Evolutionary conservation across 2,113 vertebrate genomes (phyloP), one percentile per base, ranked within the genome.

Genomic region (Thymallus thymallus): DNA sequence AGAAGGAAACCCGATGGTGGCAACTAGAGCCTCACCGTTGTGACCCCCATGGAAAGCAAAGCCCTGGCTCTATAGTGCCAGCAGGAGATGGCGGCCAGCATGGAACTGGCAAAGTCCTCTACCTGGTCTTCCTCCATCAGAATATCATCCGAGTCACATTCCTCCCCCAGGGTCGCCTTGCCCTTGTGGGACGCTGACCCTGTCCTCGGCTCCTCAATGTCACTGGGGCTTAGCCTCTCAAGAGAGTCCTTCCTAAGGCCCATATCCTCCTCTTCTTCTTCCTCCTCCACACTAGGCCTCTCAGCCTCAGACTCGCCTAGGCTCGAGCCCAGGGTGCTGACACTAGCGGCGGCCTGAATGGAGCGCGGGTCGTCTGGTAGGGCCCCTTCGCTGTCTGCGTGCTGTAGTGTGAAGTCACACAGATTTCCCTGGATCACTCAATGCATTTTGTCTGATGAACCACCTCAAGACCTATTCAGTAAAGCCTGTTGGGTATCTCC

Each of bases 61-160:
- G 92, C 88, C 89, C 90, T 93, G 86, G 92, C 93, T 68, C 93
- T 89, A 91, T 89, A 88, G 82, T 92, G 92, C 95, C 94, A 96
- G 88, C 92, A 95, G 90, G 94, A 94, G 86, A 95, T 93, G 83
- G 93, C 93, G 4, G 92, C 93, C 85, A 95, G 90, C 89, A 96
- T 89, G n/a, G 93, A 93, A 85, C 91, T 93, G 85, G 92, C 89
- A 81, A 95, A 95, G 88, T 95, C 94, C 1, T 93, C 93, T 94
- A 95, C 95, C 95, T 96, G 94, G 64, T 95, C 92, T 23, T 89
- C 93, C 89, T 92, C 91, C 80, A 91, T 87, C 80, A 93, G 82
- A 69, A 91, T 85, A 77, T 94, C 91, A 10, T 94, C 93, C 35
- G 87, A 87, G 69, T 93, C 90, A 66, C 90, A 89, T 74, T 89